Evolutionary conservation across 2,888 invertebrate genomes (phyloP).

Genomic region (Sesia bembeciformis): DNA sequence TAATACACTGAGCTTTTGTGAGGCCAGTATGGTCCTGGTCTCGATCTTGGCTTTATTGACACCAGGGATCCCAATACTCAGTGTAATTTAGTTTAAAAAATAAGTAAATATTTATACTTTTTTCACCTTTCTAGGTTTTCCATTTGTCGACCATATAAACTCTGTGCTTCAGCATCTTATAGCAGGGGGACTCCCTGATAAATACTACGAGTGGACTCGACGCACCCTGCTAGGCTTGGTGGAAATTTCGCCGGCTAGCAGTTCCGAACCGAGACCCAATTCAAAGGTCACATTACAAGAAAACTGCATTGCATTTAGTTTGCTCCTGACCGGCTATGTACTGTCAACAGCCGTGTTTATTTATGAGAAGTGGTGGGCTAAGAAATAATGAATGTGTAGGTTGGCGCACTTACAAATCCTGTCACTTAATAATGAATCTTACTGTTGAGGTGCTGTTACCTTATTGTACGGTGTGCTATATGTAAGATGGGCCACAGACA

Average conservation of each 20-base stretch:
- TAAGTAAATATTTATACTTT: not conserved
- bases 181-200: constrained; percentile 32
- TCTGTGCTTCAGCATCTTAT: constrained; percentile 22
- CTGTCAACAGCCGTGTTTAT: constrained; percentile 21
- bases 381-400: not conserved
- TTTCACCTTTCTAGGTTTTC: constrained; percentile 24
- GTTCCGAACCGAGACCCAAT: constrained; percentile 18
- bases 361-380: constrained; percentile 17
- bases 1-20: too few species aligned
- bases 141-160: constrained; percentile 24
- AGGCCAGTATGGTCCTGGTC: too few species aligned
- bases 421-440: not conserved
- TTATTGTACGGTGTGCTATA: too few species aligned
- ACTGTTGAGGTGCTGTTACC: not conserved
- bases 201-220: constrained; percentile 36
- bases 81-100: not conserved
- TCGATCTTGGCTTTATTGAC: too few species aligned
- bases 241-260: constrained; percentile 3
- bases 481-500: too few species aligned
- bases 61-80: too few species aligned
- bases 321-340: constrained; percentile 23
- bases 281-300: constrained; percentile 17
- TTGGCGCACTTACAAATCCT: not conserved
- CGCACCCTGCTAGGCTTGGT: constrained; percentile 19
- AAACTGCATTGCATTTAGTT: constrained; percentile 19